Conservation (phyloP, 1,140 invertebrate species). For the Eciton burchellii region DNA sequence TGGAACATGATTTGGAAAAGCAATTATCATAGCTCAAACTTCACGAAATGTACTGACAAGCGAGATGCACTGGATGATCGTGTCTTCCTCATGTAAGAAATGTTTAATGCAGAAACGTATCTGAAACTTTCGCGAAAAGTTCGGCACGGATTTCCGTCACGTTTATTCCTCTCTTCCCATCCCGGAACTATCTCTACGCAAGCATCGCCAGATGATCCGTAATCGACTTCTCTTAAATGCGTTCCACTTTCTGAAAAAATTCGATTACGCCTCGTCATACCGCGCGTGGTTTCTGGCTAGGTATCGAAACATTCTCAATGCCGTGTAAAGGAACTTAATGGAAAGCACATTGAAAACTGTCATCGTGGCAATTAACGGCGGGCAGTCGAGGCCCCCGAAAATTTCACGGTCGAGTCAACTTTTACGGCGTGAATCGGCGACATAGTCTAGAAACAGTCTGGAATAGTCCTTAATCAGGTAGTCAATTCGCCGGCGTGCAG, state of each 20-base stretch:
- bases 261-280: slow-evolving; percentile 54
- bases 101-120: background rate
- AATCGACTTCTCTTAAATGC: slow-evolving; percentile 60
- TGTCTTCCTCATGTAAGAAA: slow-evolving; percentile 12
- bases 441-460: slow-evolving; percentile 13
- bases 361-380: slow-evolving; percentile 25
- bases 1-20: background rate
- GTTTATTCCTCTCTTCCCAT: slow-evolving; percentile 53
- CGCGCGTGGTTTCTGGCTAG: slow-evolving; percentile 5
- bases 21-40: no score
- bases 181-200: slow-evolving; percentile 54
- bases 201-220: slow-evolving; percentile 51
- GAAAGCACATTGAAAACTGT: background rate
- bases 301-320: slow-evolving; percentile 16
- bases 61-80: background rate
- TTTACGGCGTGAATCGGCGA: background rate
- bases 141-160: slow-evolving; percentile 45
- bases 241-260: slow-evolving; percentile 56
- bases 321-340: background rate
- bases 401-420: slow-evolving; percentile 18
- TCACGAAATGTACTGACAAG: slow-evolving; percentile 4
- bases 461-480: slow-evolving; percentile 51
- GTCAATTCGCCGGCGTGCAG: slow-evolving; percentile 18
- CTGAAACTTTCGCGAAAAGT: slow-evolving; percentile 36
- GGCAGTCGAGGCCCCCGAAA: slow-evolving; percentile 8